Base-by-base conservation (phyloP, 2,113 vertebrate species). In the Anarhynchus alexandrinus region DNA sequence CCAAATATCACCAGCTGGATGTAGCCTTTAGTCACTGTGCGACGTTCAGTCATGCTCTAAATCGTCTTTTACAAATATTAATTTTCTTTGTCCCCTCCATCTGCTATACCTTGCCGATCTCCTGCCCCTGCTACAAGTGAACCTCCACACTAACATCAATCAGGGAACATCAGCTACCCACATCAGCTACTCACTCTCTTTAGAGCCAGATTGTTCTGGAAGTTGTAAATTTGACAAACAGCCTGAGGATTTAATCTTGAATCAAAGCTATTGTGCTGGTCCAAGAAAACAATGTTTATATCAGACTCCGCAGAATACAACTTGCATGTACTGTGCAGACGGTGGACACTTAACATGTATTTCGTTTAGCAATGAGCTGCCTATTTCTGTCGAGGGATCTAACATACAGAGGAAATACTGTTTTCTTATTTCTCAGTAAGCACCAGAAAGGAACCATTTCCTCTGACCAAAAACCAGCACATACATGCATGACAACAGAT, bases 401-500 rank as follows among this genome's bases (percentile, higher is more conserved):
- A 49, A n/a, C 26, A 51, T 1, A 10, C 8, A 38, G 51, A 55
- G 51, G n/a, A 78, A 94, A 86, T 3, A 23, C 8, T 64, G 5
- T 9, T 89, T 77, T 47, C 54, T 57, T 34, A 5, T 36, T 74
- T 54, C 52, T 66, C 65, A 55, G 4, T 4, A 34, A 73, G 47
- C 17, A 5, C 21, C 82, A 86, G 59, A 34, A 36, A 83, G 55
- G 59, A 83, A 22, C 5, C 9, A 2, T 22, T 45, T 57, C 58
- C 27, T 55, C 76, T 51, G 52, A 69, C 4, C 25, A 74, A 81
- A 82, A 57, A 2, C 9, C 57, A 81, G 69, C 1, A 1, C 27
- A 11, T 22, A 15, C 18, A 20, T 0, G 4, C 45, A 49, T 15
- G 45, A 51, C 52, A 78, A 51, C 0, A 62, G 45, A 42, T 21